phyloP scores from a whole-genome alignment of 2,888 invertebrate species.

The Atrina japonica region DNA sequence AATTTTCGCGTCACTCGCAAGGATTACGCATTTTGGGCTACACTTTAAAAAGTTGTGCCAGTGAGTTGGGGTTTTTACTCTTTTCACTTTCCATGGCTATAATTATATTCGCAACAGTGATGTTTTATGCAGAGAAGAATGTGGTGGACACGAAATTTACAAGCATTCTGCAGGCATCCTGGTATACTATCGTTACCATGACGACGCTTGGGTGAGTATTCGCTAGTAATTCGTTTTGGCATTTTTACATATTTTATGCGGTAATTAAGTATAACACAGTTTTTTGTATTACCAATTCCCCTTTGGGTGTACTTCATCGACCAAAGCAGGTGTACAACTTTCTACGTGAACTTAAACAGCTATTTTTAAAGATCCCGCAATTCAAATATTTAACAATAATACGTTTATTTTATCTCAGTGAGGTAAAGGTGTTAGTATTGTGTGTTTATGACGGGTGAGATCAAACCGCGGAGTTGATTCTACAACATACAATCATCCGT shows the following conservation, averaged over 20 bases:
- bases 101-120: constrained; percentile 99
- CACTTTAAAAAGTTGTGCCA: constrained; percentile 99
- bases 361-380: no score
- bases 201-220: constrained; percentile 97
- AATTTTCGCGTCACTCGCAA: constrained; percentile 99
- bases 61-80: constrained; percentile 98
- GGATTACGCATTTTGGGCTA: constrained; percentile 99
- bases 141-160: constrained; percentile 98
- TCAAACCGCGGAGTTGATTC: no score
- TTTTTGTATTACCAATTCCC: no score
- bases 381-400: no score
- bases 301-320: no score
- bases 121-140: constrained; percentile 99
- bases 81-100: constrained; percentile 99
- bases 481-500: no score
- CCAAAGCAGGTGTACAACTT: no score
- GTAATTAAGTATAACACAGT: no score
- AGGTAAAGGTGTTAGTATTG: no score
- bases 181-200: constrained; percentile 99
- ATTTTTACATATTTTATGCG: neutral
- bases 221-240: constrained; percentile 20
- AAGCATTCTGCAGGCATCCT: constrained; percentile 99
- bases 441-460: no score
- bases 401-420: no score
- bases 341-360: no score